Evolutionary conservation across 2,113 vertebrate genomes (phyloP).

Genomic region (Rhinichthys klamathensis): DNA sequence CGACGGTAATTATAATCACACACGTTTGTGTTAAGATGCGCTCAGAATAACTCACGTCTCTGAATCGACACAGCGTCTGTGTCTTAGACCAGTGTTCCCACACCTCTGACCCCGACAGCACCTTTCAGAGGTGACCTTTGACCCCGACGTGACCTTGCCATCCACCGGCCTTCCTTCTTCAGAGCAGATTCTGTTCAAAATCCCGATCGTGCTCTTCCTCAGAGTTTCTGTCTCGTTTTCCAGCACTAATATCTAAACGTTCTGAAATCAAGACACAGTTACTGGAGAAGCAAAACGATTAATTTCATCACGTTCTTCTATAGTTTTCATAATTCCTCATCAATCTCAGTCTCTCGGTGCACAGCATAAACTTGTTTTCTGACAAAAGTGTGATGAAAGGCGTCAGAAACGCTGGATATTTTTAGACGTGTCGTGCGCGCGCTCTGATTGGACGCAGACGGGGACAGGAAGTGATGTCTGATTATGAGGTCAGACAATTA

Average conservation of each 20-base stretch:
- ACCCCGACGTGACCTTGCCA: too few species aligned
- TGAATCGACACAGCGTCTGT: not conserved
- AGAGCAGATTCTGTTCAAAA: too few species aligned
- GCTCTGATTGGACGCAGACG: slow-evolving; percentile 46
- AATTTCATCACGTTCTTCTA: not conserved
- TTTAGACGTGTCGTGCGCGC: slow-evolving; percentile 61
- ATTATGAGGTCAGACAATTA: slow-evolving; percentile 66
- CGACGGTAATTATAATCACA: not conserved
- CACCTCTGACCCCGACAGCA: too few species aligned
- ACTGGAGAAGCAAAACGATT: too few species aligned
- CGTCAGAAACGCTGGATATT: slow-evolving; percentile 68
- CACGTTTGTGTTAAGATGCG: not conserved
- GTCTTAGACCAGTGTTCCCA: too few species aligned
- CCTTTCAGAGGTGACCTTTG: too few species aligned
- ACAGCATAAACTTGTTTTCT: slow-evolving; percentile 42
- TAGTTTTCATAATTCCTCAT: not conserved
- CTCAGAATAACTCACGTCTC: not conserved
- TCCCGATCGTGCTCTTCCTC: too few species aligned
- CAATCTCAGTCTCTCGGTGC: not conserved
- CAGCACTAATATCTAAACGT: too few species aligned
- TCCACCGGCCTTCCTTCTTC: too few species aligned
- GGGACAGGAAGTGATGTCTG: slow-evolving; percentile 60
- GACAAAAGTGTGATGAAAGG: slow-evolving; percentile 66
- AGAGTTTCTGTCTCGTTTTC: too few species aligned
- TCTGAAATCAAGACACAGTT: too few species aligned